These are phyloP conservation scores for Peromyscus eremicus DNA, from an alignment of 2,797 vertebrate genomes.

Conservation along the genomic window DNA sequence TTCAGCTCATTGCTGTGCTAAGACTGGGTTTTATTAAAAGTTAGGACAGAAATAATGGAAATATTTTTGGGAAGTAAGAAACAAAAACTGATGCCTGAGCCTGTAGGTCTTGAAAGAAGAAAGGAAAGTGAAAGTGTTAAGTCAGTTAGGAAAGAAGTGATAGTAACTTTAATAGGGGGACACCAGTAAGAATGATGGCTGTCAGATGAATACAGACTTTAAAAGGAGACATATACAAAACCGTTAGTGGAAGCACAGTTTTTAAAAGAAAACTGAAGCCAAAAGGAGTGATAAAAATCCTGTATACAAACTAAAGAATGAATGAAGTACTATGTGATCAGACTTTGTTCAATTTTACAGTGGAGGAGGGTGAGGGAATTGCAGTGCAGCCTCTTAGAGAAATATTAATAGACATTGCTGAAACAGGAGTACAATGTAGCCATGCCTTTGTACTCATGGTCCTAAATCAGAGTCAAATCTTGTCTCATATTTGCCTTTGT, in stretches of 20 bases:
- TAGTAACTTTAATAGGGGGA: background rate
- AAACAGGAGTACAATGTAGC: background rate
- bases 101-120: background rate
- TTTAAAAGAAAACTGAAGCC: background rate
- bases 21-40: background rate
- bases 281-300: background rate
- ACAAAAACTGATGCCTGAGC: background rate
- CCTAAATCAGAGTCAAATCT: background rate
- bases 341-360: background rate
- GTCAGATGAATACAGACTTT: background rate
- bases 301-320: background rate
- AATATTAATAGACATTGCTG: background rate
- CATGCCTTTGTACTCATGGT: background rate
- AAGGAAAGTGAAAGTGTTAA: constrained; percentile 5
- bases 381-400: background rate
- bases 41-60: background rate
- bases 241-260: background rate
- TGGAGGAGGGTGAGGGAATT: background rate
- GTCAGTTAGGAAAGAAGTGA: background rate
- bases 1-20: background rate
- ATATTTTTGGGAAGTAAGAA: background rate
- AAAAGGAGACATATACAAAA: background rate
- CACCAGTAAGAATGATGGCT: background rate
- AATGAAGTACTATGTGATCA: background rate
- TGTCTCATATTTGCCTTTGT: background rate